Evolutionary conservation across 2,888 invertebrate genomes (phyloP), one percentile per base, ranked within the genome.

Genomic region (Gibbula magus): DNA sequence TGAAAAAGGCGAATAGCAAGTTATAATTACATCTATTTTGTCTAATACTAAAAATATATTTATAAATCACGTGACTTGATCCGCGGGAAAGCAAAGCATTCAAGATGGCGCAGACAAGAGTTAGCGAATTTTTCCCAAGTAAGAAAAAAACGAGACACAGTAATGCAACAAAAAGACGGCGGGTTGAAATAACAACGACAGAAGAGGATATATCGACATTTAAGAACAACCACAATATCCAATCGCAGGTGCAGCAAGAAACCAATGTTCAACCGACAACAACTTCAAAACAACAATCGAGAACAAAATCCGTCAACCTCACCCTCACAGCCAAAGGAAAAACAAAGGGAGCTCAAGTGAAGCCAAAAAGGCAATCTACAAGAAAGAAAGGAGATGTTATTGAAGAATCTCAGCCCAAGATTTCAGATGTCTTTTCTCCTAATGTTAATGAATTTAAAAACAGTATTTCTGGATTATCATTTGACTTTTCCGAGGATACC

Each of bases 21-120:
- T 35, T 3, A 45, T 4, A 10, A 10, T 45, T 13, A 45, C 8
- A 45, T 45, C 13, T 10, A 10, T 45, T 45, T 10, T 45, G 5
- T 45, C 8, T 45, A 13, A 8, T 10, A 10, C 5, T 22, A 45
- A n/a, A 35, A 45, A 16, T 3, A 18, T n/a, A 32, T 20, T 56
- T 45, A 2, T 10, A 73, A 25, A 79, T 86, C 87, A 87, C 83
- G 86, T 87, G 85, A 84, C 70, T n/a, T 35, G 16, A 53, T 51
- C 20, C 79, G 83, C 84, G 84, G 81, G 85, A 81, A 81, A 61
- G 61, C 83, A 7, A n/a, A 53, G 18, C 81, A 80, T 83, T 82
- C 85, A 88, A 89, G 78, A 91, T 91, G 91, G 87, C 91, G 83
- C 91, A 91, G 83, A 85, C 88, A 20, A 85, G 81, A 83, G 88